Percentiles rank a stretch among this genome's conserved stretches.
phyloP scores from a whole-genome alignment of 2,888 invertebrate species.

The Horisme vitalbata region DNA sequence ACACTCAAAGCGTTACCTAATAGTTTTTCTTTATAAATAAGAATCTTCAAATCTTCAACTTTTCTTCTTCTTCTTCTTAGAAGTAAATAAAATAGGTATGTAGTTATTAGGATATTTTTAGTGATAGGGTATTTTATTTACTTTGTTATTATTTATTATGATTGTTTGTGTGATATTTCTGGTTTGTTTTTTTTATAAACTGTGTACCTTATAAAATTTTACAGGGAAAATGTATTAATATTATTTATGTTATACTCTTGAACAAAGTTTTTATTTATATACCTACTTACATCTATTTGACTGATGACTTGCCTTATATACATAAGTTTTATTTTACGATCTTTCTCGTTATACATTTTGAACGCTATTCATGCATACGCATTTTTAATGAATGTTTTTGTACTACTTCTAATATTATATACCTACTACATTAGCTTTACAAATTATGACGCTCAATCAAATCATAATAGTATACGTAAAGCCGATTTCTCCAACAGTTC shows the following conservation, averaged over 20 bases:
- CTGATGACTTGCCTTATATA: slow-evolving; percentile 36
- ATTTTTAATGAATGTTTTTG: neutral
- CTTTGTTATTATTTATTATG: neutral
- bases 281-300: slow-evolving; percentile 51
- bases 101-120: no score
- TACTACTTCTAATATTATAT: neutral
- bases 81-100: no score
- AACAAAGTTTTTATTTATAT: slow-evolving; percentile 8
- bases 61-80: no score
- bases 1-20: no score
- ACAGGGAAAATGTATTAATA: slow-evolving; percentile 33
- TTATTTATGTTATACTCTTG: slow-evolving; percentile 24
- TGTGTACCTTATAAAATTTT: slow-evolving; percentile 18
- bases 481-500: no score
- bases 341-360: neutral
- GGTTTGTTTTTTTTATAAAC: neutral
- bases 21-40: no score
- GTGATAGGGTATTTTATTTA: no score
- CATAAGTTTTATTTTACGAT: neutral
- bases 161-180: no score
- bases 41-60: no score
- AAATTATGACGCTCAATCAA: neutral
- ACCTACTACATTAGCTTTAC: neutral
- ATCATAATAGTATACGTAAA: neutral
- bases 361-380: no score